Evolutionary conservation across 92 coral and sea anemone genomes (phyloP).

Genomic region (Porites rus): DNA sequence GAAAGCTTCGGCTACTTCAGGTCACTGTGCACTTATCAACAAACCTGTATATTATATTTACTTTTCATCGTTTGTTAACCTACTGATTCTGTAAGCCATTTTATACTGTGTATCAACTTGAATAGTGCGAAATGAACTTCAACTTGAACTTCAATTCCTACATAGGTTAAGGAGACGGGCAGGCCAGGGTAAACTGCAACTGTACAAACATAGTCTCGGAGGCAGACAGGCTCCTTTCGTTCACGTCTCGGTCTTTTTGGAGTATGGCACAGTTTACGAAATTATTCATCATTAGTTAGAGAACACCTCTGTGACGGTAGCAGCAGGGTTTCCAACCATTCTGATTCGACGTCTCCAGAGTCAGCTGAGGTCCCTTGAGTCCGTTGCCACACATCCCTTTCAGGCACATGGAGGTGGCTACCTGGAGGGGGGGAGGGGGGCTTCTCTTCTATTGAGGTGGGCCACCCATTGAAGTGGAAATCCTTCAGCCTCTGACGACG

Average conservation of each 20-base stretch:
- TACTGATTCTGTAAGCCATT: too few relatives aligned
- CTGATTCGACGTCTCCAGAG: constrained; percentile 11
- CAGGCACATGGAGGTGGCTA: neutral
- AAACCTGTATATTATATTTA: too few relatives aligned
- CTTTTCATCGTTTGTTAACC: too few relatives aligned
- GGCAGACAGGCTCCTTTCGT: constrained; percentile 3
- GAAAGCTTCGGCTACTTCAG: too few relatives aligned
- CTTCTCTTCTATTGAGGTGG: constrained; percentile 34
- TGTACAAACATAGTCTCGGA: neutral
- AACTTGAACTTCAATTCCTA: too few relatives aligned
- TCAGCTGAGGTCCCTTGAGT: neutral
- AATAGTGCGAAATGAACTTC: too few relatives aligned
- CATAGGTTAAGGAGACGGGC: too few relatives aligned
- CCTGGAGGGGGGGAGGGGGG: neutral
- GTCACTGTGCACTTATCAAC: too few relatives aligned
- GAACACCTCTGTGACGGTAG: neutral
- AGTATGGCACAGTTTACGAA: neutral
- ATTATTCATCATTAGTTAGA: neutral
- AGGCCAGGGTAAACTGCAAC: too few relatives aligned
- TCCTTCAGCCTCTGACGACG: neutral
- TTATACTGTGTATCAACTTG: too few relatives aligned
- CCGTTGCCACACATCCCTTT: neutral
- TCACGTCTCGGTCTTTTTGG: constrained; percentile 23
- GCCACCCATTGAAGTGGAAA: neutral
- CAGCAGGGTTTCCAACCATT: constrained; percentile 41